These are phyloP conservation scores for Hydrochoerus hydrochaeris DNA, from an alignment of 2,113 vertebrate genomes.

Conservation along the genomic window DNA sequence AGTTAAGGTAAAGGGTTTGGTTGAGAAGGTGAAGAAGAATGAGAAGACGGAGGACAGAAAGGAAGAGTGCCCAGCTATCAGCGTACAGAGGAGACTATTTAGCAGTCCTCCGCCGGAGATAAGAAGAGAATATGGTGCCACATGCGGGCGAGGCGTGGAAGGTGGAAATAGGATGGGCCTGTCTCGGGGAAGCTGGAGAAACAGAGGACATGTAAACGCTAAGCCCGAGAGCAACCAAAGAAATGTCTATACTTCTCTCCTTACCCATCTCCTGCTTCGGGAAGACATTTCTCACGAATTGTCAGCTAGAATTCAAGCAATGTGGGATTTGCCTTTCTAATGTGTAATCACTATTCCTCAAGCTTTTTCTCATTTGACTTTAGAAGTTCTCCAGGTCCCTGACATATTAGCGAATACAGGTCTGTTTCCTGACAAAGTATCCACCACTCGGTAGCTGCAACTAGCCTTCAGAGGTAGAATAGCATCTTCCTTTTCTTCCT, in stretches of 20 bases:
- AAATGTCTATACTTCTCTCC: no score
- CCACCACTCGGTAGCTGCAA: neutral
- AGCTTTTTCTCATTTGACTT: neutral
- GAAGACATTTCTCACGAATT: neutral
- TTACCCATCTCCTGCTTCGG: neutral
- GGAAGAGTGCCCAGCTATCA: neutral
- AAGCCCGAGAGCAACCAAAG: neutral
- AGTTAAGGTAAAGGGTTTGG: neutral
- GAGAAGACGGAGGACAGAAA: neutral
- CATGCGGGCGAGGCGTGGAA: neutral
- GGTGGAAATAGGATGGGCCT: rapidly evolving
- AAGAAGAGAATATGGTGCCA: neutral
- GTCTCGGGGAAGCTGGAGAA: neutral
- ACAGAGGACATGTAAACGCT: no score
- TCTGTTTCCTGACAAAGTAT: neutral
- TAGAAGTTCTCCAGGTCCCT: neutral
- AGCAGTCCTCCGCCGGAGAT: rapidly evolving
- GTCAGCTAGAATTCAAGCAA: neutral
- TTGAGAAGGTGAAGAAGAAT: neutral
- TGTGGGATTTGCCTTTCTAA: neutral
- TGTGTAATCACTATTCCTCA: neutral
- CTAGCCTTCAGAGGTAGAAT: neutral
- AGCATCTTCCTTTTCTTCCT: neutral
- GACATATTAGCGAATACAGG: neutral
- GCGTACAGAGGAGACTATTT: neutral